These are phyloP conservation scores for Coracopsis vasa DNA, from an alignment of 2,113 vertebrate species.

Conservation along the genomic window DNA sequence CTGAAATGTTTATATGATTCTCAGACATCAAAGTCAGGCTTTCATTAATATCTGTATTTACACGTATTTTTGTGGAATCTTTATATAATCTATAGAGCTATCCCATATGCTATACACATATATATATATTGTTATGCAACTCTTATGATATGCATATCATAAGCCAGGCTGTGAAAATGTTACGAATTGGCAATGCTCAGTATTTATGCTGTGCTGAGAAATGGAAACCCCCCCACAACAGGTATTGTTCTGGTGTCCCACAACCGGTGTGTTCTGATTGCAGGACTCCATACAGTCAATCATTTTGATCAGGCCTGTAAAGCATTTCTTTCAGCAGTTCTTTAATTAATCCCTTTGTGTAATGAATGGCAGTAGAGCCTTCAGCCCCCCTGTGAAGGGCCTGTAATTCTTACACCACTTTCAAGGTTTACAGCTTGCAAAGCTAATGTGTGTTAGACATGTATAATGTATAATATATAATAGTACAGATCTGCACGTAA, in stretches of 20 bases:
- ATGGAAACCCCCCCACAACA: neutral
- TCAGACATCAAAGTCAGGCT: neutral
- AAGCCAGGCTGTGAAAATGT: neutral
- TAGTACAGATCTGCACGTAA: neutral
- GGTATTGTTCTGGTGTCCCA: neutral
- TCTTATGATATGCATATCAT: neutral
- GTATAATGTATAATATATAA: neutral
- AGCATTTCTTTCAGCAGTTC: neutral
- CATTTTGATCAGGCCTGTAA: neutral
- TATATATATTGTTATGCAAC: neutral
- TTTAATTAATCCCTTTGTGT: neutral
- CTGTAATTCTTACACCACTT: neutral
- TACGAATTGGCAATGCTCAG: neutral
- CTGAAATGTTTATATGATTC: neutral
- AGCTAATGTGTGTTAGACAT: neutral
- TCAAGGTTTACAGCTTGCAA: neutral
- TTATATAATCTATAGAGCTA: neutral
- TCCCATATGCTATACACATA: neutral
- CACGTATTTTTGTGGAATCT: neutral
- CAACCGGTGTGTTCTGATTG: neutral
- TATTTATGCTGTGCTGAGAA: neutral
- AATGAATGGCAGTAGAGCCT: neutral
- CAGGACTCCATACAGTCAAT: neutral
- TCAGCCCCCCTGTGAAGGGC: neutral
- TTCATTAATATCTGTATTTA: neutral